phyloP scores from a whole-genome alignment of 2,113 vertebrate genomes.

The Naja naja region DNA sequence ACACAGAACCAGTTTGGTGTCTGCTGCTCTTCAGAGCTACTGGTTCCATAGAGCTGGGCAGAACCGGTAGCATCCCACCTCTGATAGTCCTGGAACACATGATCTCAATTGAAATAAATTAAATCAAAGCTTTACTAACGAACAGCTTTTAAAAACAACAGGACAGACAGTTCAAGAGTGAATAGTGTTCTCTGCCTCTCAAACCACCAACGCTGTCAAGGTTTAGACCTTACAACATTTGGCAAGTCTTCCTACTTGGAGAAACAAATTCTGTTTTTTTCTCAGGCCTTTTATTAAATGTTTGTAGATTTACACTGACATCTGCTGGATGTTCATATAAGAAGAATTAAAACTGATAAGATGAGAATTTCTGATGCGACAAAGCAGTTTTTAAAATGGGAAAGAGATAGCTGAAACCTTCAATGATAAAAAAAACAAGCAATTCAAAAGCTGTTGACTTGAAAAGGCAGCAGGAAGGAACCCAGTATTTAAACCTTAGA shows the following conservation, averaged over 20 bases:
- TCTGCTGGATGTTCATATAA: neutral
- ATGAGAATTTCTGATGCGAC: neutral
- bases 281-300: neutral
- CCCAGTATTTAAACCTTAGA: neutral
- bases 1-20: too few relatives aligned
- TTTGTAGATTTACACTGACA: conserved; percentile 26
- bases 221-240: neutral
- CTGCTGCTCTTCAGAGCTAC: too few relatives aligned
- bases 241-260: neutral
- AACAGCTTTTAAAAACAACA: neutral
- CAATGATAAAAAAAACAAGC: neutral
- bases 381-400: neutral
- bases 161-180: neutral
- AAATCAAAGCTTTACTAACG: neutral
- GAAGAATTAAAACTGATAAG: neutral
- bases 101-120: neutral
- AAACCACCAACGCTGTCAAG: neutral
- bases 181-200: neutral
- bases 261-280: neutral
- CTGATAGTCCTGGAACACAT: neutral
- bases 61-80: too few relatives aligned
- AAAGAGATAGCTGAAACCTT: neutral
- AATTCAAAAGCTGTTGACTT: neutral
- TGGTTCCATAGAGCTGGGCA: too few relatives aligned
- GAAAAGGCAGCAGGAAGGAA: neutral